Evolutionary conservation across 2,797 vertebrate genomes (phyloP), one percentile per base, ranked within the genome.

Genomic region (Odontamblyopus rebecca): DNA sequence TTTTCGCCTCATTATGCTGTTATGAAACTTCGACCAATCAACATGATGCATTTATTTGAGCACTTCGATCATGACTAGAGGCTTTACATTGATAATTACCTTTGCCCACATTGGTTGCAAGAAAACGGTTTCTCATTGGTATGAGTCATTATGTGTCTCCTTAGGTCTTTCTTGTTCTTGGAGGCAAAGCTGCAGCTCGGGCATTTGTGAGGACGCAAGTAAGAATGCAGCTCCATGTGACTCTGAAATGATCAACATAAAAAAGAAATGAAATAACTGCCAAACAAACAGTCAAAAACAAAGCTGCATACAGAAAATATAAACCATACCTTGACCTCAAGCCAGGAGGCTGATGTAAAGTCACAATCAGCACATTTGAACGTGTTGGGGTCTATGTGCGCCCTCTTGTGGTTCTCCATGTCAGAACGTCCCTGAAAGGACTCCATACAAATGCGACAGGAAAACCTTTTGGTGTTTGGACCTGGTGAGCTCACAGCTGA

Each of bases 341-440:
- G 93, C 98, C 98, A 99, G n/a, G 95, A 94, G 1, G 90, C 80
- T 19, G 97, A 96, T 1, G 94, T 95, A 88, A 96, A 98, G 0
- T 95, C 91, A 86, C 98, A 99, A 86, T 99, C 97, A 0, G 95
- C 96, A 84, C 98, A 99, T 90, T 97, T 99, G 90, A 99, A 99
- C n/a, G 95, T 94, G 85, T 84, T 94, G 32, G 95, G 91, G 87
- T 97, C 96, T 3, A 96, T 68, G 50, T 99, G 98, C 70, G 98
- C 96, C 93, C 96, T 95, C 91, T 99, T 99, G 94, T 99, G 98
- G 91, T 96, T 98, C 86, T 99, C 98, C 98, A 99, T 98, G 85
- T 99, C 97, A 0, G 98, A 97, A 71, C 98, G 95, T 60, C 97
- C 96, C 0, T 95, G 93, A 77, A 99, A 99, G 73, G 96, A 93